Conservation (phyloP, 2,113 vertebrate species). For the Odobenus rosmarus region DNA sequence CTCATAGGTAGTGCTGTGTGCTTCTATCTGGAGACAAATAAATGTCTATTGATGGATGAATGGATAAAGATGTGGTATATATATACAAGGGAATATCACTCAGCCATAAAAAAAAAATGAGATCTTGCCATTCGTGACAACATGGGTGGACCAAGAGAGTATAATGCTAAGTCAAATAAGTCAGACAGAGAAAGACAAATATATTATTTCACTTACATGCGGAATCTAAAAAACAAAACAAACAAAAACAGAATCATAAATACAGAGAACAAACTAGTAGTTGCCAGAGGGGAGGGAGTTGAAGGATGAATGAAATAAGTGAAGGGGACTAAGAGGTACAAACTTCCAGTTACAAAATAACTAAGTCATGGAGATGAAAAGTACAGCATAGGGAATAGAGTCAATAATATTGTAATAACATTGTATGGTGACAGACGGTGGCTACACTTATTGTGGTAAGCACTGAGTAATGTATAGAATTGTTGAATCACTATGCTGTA, state of each 20-base stretch:
- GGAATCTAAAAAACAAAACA: neutral
- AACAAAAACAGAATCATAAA: neutral
- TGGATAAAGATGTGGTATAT: neutral
- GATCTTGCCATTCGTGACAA: neutral
- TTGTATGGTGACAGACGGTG: neutral
- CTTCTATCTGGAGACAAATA: neutral
- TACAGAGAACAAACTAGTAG: neutral
- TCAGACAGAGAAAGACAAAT: neutral
- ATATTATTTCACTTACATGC: neutral
- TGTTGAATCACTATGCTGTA: neutral
- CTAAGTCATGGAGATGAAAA: neutral
- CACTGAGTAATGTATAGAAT: neutral
- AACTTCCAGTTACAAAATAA: neutral
- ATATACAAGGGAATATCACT: neutral
- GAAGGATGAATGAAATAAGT: neutral
- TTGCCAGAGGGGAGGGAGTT: neutral
- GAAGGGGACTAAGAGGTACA: neutral
- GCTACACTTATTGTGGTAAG: neutral
- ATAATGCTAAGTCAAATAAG: neutral
- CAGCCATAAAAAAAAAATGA: neutral
- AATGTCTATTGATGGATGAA: neutral
- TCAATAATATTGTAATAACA: neutral
- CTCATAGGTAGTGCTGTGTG: neutral
- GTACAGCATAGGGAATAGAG: neutral
- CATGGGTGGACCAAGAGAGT: neutral